Evolutionary conservation across 2,888 invertebrate genomes (phyloP), one percentile per base, ranked within the genome.

Genomic region (Apamea sordens): DNA sequence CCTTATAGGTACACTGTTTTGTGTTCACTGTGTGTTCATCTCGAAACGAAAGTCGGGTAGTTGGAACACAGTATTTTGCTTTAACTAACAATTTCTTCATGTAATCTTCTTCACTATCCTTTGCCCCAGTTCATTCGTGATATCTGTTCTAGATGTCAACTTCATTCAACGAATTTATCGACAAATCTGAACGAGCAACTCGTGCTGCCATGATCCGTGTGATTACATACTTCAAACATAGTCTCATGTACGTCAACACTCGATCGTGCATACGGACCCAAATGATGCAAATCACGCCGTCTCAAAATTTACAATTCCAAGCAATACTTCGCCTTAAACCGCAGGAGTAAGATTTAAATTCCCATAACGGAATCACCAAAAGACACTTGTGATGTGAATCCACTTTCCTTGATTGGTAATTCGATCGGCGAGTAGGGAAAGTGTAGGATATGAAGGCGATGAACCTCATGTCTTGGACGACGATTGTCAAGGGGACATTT

Each of bases 391-490:
- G 87, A 86, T 79, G 83, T 82, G 77, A 89, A 87, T 89, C 91
- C 91, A 93, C 93, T 93, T 93, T 93, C 91, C 88, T 87, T 91
- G 92, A 93, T 94, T 92, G 92, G 92, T 92, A 91, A 93, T 93
- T 92, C 93, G 92, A 93, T 91, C 90, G 78, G 82, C 86, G 88
- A 85, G 76, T 81, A 89, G 90, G 90, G 93, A 92, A 93, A 93
- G 92, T 91, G 87, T 82, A 91, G 91, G 91, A 92, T 92, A 91
- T 91, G 89, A 89, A 90, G 90, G 80, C 87, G 88, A 89, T 89
- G 86, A 88, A 81, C 81, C 79, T 83, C 86, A 80, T 89, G 73
- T 78, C 82, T 85, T 85, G 74, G 79, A 72, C 69, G 79, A 65
- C 28, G 44, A 36, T 47, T 18, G 71, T 82, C 73, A 71, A 73